phyloP scores from a whole-genome alignment of 2,797 vertebrate genomes.

The Lutjanus campechanus region DNA sequence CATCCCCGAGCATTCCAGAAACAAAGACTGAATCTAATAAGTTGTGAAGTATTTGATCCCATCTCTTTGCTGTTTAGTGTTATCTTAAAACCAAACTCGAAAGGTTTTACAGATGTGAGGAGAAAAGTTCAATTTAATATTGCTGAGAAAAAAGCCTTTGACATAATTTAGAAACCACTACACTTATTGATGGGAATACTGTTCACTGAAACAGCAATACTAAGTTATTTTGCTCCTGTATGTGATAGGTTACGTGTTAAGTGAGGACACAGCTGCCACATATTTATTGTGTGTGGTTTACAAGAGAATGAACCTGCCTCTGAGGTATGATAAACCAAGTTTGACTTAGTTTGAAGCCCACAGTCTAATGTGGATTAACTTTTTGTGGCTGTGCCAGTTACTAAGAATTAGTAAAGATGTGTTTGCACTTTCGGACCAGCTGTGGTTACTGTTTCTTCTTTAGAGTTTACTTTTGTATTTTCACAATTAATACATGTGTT shows the following conservation, averaged over 20 bases:
- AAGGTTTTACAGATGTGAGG: constrained; percentile 15
- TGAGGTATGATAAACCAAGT: constrained; percentile 29
- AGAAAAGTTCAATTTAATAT: constrained; percentile 8
- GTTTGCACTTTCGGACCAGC: constrained; percentile 83
- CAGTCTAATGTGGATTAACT: constrained; percentile 8
- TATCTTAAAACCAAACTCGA: constrained; percentile 15
- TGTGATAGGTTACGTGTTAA: constrained; percentile 38
- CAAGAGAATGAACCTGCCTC: constrained; percentile 46
- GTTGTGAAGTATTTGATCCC: background rate
- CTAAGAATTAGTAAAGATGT: constrained; percentile 49
- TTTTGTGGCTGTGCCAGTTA: constrained; percentile 59
- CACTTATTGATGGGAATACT: background rate
- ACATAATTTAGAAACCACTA: constrained; percentile 23
- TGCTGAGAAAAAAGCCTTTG: constrained; percentile 1
- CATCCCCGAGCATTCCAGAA: constrained; percentile 82
- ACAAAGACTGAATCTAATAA: constrained; percentile 51
- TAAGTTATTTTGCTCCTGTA: constrained; percentile 57
- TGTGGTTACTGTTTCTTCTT: constrained; percentile 73
- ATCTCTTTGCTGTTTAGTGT: constrained; percentile 32
- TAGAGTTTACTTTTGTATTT: constrained; percentile 72
- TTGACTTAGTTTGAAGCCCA: constrained; percentile 5
- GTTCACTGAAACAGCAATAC: constrained; percentile 22
- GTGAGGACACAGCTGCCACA: constrained; percentile 32
- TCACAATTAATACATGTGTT: constrained; percentile 39
- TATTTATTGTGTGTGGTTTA: constrained; percentile 53